Evolutionary conservation across 2,888 invertebrate species (phyloP).

Genomic region (Phaedon cochleariae): DNA sequence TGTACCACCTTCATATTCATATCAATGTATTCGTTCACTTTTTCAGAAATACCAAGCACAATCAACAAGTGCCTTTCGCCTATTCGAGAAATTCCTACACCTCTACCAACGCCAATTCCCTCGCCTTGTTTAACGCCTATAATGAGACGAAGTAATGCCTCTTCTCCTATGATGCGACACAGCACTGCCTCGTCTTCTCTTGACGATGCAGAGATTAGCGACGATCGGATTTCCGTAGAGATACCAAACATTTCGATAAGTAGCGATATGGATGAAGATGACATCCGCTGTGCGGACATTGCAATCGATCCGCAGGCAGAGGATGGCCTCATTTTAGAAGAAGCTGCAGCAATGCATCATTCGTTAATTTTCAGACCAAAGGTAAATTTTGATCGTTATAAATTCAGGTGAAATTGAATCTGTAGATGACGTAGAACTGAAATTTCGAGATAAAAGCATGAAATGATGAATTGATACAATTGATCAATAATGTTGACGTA

Average conservation of each 20-base stretch:
- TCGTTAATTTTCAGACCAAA: slow-evolving; percentile 44
- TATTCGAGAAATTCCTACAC: slow-evolving; percentile 80
- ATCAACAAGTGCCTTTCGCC: slow-evolving; percentile 83
- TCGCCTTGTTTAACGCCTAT: slow-evolving; percentile 76
- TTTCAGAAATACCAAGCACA: slow-evolving; percentile 71
- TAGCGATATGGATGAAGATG: slow-evolving; percentile 59
- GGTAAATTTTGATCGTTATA: slow-evolving; percentile 37
- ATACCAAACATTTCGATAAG: slow-evolving; percentile 60
- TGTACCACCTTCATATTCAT: too few relatives aligned
- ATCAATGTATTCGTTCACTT: too few relatives aligned
- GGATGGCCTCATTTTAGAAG: slow-evolving; percentile 60
- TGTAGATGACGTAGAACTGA: too few relatives aligned
- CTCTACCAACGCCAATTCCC: slow-evolving; percentile 77
- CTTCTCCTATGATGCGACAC: slow-evolving; percentile 58
- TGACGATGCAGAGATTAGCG: slow-evolving; percentile 64
- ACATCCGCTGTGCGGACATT: slow-evolving; percentile 56
- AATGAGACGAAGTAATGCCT: too few relatives aligned
- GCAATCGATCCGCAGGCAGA: slow-evolving; percentile 60
- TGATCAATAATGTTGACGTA: too few relatives aligned
- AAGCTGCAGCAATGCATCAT: slow-evolving; percentile 60
- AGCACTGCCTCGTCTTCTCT: slow-evolving; percentile 61
- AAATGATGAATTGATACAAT: too few relatives aligned
- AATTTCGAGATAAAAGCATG: too few relatives aligned
- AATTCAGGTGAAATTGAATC: too few relatives aligned
- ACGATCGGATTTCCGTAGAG: slow-evolving; percentile 63